Evolutionary conservation across 2,113 vertebrate genomes (phyloP).

Genomic region (Sphaerodactylus townsendi): DNA sequence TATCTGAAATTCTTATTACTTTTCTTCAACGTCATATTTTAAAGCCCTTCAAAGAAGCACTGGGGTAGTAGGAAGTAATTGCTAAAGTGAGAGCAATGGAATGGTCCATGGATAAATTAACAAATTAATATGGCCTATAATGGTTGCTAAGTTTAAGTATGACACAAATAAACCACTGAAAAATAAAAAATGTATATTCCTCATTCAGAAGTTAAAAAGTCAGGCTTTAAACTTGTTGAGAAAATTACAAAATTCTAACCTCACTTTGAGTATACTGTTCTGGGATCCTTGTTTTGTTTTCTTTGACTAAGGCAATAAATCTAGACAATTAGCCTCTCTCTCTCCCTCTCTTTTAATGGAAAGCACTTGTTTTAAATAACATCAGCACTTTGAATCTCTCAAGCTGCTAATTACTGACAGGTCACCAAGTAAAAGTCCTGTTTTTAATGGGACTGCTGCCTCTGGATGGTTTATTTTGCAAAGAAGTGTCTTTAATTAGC

Average conservation of each 20-base stretch:
- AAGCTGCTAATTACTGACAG: slow-evolving; percentile 15
- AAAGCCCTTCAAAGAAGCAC: background rate
- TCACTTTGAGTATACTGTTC: background rate
- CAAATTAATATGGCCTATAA: background rate
- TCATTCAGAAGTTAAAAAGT: background rate
- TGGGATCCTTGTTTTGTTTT: slow-evolving; percentile 17
- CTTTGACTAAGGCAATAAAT: slow-evolving; percentile 11
- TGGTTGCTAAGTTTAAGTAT: background rate
- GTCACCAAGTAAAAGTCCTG: background rate
- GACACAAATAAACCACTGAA: background rate
- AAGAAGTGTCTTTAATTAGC: slow-evolving; percentile 37
- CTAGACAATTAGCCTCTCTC: slow-evolving; percentile 7
- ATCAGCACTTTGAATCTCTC: background rate
- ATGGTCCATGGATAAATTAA: background rate
- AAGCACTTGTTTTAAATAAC: slow-evolving; percentile 34
- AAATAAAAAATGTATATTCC: background rate
- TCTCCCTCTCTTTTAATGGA: background rate
- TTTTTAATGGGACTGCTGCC: background rate
- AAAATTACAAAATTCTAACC: background rate
- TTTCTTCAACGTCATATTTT: background rate
- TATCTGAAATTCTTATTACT: background rate
- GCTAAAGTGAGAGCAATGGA: background rate
- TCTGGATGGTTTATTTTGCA: slow-evolving; percentile 21
- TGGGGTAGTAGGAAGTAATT: background rate
- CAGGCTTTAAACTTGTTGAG: background rate